Evolutionary conservation across 2,113 vertebrate species (phyloP), one percentile per base, ranked within the genome.

Genomic region (Lepisosteus oculatus): DNA sequence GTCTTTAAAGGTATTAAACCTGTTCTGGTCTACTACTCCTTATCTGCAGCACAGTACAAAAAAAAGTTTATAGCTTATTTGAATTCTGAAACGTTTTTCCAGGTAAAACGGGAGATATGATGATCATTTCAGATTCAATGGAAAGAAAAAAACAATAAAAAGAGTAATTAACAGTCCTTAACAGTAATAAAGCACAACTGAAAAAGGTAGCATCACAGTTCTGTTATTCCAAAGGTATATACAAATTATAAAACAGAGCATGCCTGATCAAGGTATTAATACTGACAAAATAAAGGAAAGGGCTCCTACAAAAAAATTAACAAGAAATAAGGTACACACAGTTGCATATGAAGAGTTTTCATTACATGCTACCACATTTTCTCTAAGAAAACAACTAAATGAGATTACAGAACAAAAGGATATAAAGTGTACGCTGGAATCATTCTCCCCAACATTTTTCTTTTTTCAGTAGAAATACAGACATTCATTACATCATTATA

Each of bases 131-230:
- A 47, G 44, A 61, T 62, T 61, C 56, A 14, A 13, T 61, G 47
- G 44, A 9, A 11, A 55, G 8, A 55, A 47, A 55, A 4, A 0
- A 0, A 0, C 17, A 29, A 59, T 12, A 59, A 14, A 14, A 59
- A 59, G 1, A 3, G 56, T 3, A 57, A 3, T 3, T 56, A 68
- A 12, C 12, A 13, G 45, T 55, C 14, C 83, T 82, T 77, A 78
- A 83, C 88, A 92, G 90, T 90, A 90, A 90, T 84, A 88, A 86
- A 85, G 88, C 89, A 90, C 86, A 88, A 90, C 90, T 80, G 80
- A 78, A 80, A 82, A 90, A 85, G 75, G 86, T 78, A 79, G 72
- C 42, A 86, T 90, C 88, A 91, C 86, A 90, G 90, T 85, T 86
- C 88, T 86, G 86, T 88, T 81, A 87, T 42, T 61, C 29, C 51